phyloP scores from a whole-genome alignment of 2,888 invertebrate genomes.

The Drosophila antonietae region DNA sequence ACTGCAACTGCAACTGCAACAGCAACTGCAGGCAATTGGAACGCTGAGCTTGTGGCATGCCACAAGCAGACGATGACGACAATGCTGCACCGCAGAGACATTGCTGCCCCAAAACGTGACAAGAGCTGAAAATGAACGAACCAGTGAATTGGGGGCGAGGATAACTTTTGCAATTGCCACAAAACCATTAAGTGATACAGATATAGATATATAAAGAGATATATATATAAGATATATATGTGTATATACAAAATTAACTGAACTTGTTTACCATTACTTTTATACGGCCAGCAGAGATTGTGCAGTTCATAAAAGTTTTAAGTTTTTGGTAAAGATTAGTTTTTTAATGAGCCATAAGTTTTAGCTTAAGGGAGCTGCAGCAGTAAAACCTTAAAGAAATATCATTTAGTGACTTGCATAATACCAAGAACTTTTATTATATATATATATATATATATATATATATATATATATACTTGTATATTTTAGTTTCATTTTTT shows the following conservation, averaged over 20 bases:
- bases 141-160: constrained; percentile 35
- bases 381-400: neutral
- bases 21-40: constrained; percentile 46
- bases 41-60: constrained; percentile 51
- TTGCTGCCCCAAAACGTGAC: constrained; percentile 26
- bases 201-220: neutral
- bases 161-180: constrained; percentile 17
- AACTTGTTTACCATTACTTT: constrained; percentile 3
- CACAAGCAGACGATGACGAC: constrained; percentile 58
- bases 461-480: neutral
- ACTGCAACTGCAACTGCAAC: constrained; percentile 40
- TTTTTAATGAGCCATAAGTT: neutral
- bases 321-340: neutral
- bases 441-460: neutral
- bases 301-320: neutral
- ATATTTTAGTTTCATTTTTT: neutral
- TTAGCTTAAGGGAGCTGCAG: neutral
- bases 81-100: constrained; percentile 22
- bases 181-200: neutral
- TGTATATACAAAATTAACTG: neutral
- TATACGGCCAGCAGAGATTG: neutral
- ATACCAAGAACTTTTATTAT: neutral
- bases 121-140: constrained; percentile 20
- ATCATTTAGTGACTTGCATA: neutral
- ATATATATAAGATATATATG: neutral